A percentile compares a stretch with the other conserved stretches of the same genome.
These are phyloP conservation scores for Chiroxiphia lanceolata DNA, from an alignment of 2,797 vertebrate genomes.

Conservation along the genomic window DNA sequence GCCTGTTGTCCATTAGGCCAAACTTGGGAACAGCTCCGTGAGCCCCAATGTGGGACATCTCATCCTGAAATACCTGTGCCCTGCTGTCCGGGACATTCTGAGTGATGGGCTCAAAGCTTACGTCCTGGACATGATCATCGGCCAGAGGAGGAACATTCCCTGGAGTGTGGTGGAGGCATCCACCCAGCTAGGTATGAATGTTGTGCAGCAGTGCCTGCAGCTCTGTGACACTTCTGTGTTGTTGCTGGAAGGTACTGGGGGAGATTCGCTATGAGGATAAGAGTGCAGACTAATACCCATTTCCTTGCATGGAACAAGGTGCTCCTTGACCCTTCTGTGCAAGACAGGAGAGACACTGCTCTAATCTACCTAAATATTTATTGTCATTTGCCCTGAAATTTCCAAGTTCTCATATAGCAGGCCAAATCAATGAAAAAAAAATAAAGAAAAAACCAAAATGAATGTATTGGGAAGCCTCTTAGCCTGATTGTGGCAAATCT, in stretches of 20 bases:
- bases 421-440: not conserved
- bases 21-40: constrained; percentile 95
- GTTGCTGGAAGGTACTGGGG: not conserved
- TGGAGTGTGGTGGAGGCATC: constrained; percentile 96
- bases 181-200: constrained; percentile 87
- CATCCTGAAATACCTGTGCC: constrained; percentile 95
- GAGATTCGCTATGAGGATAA: not conserved
- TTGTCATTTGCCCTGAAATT: not conserved
- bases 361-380: not conserved
- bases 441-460: not conserved
- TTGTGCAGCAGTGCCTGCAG: not conserved
- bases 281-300: not conserved
- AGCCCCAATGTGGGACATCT: constrained; percentile 96
- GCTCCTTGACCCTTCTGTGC: not conserved
- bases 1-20: constrained; percentile 79
- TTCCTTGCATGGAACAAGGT: not conserved
- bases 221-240: fast-evolving
- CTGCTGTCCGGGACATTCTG: constrained; percentile 87
- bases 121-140: constrained; percentile 91
- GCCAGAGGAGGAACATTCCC: constrained; percentile 90
- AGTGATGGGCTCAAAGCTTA: constrained; percentile 92
- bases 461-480: not conserved
- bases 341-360: not conserved
- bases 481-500: not conserved
- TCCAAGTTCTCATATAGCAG: not conserved